A percentile compares a stretch with the other conserved stretches of the same genome.
Conservation (phyloP, 1,140 invertebrate species). For the Anadara kagoshimensis region DNA sequence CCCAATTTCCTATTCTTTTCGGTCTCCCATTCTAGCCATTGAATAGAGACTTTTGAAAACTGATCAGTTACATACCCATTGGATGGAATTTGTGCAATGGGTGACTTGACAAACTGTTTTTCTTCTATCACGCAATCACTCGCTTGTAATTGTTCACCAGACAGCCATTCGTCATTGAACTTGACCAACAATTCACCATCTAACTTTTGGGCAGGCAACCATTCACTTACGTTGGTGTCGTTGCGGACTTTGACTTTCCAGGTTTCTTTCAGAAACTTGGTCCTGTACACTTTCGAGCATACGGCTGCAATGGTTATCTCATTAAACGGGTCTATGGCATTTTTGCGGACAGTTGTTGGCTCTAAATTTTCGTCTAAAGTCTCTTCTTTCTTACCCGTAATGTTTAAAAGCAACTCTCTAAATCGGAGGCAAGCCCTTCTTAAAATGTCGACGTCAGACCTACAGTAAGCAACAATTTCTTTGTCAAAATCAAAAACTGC, state of each 20-base stretch:
- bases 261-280: slow-evolving; percentile 2
- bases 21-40: slow-evolving; percentile 31
- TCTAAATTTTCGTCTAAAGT: no score
- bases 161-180: background rate
- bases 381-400: slow-evolving; percentile 12
- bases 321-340: slow-evolving; percentile 30
- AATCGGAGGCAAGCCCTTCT: slow-evolving; percentile 29
- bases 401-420: slow-evolving; percentile 23
- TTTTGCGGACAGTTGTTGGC: no score
- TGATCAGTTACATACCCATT: slow-evolving; percentile 15
- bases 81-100: slow-evolving; percentile 27
- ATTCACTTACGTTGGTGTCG: background rate
- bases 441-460: slow-evolving; percentile 26
- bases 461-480: slow-evolving; percentile 25
- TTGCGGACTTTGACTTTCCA: background rate
- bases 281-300: slow-evolving; percentile 11
- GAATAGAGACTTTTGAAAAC: slow-evolving; percentile 19
- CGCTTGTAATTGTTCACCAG: background rate
- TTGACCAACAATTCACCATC: background rate
- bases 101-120: slow-evolving; percentile 16
- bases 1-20: background rate
- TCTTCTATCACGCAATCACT: slow-evolving; percentile 4
- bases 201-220: background rate
- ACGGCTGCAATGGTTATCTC: slow-evolving; percentile 31
- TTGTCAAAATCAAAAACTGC: slow-evolving; percentile 5